Percentiles rank a stretch among this genome's conserved stretches.
These are phyloP conservation scores for Cyrtodaria siliqua DNA, from an alignment of 2,888 invertebrate genomes.

Conservation along the genomic window DNA sequence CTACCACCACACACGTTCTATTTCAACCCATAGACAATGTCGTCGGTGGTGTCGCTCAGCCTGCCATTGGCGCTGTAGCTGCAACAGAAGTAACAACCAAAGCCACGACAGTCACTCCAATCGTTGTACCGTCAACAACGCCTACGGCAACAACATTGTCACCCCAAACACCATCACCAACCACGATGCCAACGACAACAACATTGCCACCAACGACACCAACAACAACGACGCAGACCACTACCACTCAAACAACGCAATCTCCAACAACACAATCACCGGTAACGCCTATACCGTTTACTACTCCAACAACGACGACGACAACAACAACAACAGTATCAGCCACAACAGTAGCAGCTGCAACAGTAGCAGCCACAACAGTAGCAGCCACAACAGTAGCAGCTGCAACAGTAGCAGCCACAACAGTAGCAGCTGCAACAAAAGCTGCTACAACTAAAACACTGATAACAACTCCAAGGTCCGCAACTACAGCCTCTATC, in stretches of 20 bases:
- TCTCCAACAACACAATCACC: background rate
- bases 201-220: no score
- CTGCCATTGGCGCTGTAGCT: no score
- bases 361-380: background rate
- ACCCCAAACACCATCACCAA: background rate
- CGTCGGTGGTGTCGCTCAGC: no score
- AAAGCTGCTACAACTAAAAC: background rate
- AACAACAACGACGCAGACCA: no score
- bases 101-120: no score
- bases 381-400: background rate
- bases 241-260: background rate
- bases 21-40: no score
- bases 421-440: background rate
- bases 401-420: background rate
- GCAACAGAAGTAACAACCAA: no score
- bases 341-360: background rate
- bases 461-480: background rate
- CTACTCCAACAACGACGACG: background rate
- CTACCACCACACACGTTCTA: no score
- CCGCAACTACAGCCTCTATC: background rate
- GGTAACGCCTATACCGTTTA: background rate
- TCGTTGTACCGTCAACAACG: no score
- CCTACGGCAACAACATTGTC: no score
- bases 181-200: background rate
- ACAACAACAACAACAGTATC: background rate